phyloP scores from a whole-genome alignment of 2,113 vertebrate species.

The Petaurus breviceps region DNA sequence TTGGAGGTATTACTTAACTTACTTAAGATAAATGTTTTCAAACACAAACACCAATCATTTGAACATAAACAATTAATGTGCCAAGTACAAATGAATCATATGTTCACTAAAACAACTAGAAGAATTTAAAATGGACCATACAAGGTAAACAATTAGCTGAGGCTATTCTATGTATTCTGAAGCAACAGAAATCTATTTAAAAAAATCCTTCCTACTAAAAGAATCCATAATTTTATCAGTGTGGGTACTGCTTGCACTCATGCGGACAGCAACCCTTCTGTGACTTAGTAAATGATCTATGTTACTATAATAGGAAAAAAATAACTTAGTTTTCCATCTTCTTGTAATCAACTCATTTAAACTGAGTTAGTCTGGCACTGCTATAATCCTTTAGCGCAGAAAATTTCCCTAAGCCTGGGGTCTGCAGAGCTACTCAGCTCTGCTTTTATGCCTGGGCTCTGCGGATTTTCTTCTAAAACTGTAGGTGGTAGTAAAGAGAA shows the following conservation, averaged over 20 bases:
- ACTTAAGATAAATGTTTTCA: neutral
- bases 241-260: neutral
- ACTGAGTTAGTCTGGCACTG: neutral
- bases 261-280: neutral
- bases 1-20: neutral
- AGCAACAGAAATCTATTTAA: neutral
- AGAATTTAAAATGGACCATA: neutral
- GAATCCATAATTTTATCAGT: neutral
- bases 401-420: neutral
- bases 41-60: neutral
- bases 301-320: neutral
- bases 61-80: neutral
- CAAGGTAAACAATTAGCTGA: neutral
- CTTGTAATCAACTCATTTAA: neutral
- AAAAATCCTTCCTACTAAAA: neutral
- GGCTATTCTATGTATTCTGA: neutral
- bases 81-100: neutral
- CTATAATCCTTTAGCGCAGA: neutral
- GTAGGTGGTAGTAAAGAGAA: neutral
- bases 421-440: neutral
- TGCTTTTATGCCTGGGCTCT: neutral
- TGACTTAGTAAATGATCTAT: neutral
- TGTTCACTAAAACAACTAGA: neutral
- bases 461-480: neutral
- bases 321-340: neutral